A percentile compares a stretch with the other conserved stretches of the same genome.
phyloP scores from a whole-genome alignment of 2,113 vertebrate species.

The Ivindomyrus marchei region DNA sequence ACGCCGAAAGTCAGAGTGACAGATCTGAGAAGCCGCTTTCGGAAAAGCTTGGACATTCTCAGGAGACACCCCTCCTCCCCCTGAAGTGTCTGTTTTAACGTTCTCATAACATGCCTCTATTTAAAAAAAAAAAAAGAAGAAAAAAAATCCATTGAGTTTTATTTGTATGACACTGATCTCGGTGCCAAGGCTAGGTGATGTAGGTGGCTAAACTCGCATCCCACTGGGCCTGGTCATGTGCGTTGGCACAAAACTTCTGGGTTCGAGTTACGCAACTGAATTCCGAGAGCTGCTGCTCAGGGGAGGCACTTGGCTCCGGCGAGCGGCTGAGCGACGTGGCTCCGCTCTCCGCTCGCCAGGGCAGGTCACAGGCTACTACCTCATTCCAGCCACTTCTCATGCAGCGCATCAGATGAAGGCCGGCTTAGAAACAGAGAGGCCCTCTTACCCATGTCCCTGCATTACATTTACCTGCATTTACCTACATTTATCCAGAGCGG shows the following conservation, averaged over 20 bases:
- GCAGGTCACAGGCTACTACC: background rate
- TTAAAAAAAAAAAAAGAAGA: background rate
- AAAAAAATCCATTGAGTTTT: background rate
- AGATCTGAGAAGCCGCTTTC: background rate
- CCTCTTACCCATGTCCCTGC: background rate
- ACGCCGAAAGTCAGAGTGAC: background rate
- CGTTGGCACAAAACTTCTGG: background rate
- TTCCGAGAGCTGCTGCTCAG: background rate
- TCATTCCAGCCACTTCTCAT: background rate
- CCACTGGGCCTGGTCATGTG: background rate
- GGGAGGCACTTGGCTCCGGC: too few relatives aligned
- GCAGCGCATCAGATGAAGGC: background rate
- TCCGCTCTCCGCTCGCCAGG: background rate
- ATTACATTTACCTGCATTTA: background rate
- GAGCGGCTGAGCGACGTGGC: background rate
- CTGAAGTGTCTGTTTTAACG: background rate
- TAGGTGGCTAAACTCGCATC: background rate
- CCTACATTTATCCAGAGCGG: background rate
- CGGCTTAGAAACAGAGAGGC: background rate
- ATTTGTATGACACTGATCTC: background rate
- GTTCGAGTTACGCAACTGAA: background rate
- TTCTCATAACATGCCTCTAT: background rate
- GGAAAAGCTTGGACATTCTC: constrained; percentile 10
- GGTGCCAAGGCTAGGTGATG: background rate
- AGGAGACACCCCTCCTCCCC: background rate